Evolutionary conservation across 2,888 invertebrate genomes (phyloP).

Genomic region (Meta bourneti): DNA sequence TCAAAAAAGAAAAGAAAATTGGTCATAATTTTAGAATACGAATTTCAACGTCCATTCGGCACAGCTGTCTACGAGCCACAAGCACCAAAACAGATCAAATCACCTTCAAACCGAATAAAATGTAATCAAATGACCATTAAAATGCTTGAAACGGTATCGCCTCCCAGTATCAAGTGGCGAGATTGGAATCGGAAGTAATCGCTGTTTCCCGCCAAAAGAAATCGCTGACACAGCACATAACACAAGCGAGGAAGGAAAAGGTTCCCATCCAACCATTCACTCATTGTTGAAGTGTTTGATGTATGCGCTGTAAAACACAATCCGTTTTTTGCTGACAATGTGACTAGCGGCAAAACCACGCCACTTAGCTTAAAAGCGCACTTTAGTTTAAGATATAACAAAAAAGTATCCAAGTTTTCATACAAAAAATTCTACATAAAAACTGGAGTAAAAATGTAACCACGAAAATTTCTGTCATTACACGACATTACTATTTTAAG

Average conservation of each 20-base stretch:
- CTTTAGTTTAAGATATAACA: background rate
- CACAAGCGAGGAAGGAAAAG: background rate
- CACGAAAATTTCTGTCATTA: too few species aligned
- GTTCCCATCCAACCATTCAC: background rate
- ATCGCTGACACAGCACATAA: background rate
- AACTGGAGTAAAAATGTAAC: too few species aligned
- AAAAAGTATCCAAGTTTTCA: background rate
- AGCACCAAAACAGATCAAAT: too few species aligned
- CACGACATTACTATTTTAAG: too few species aligned
- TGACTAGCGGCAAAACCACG: background rate
- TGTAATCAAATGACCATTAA: background rate
- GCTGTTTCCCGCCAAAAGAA: background rate
- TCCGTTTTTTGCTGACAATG: conserved; percentile 13
- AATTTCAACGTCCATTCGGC: too few species aligned
- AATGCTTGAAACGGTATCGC: background rate
- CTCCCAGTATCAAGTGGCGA: background rate
- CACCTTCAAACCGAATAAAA: background rate
- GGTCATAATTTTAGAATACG: too few species aligned
- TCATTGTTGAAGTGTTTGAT: conserved; percentile 23
- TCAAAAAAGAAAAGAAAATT: too few species aligned
- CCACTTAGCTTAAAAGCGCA: conserved; percentile 31
- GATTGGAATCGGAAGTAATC: background rate
- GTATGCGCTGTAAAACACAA: background rate
- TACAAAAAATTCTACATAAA: background rate
- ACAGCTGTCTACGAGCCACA: too few species aligned